Conservation (phyloP, 2,797 vertebrate genomes). For the Pygocentrus nattereri region DNA sequence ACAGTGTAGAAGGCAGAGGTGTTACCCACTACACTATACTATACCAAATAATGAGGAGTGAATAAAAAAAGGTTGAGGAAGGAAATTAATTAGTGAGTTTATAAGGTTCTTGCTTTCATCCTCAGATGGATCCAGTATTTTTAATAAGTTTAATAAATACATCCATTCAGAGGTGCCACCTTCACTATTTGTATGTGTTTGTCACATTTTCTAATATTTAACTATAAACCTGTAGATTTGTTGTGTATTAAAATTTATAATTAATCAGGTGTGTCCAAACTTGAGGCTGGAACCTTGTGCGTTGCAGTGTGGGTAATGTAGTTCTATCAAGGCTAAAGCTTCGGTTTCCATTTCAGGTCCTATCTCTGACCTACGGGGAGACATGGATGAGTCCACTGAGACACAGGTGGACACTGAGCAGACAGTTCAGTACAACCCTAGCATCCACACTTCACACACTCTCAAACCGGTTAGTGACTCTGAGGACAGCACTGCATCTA, state of each 20-base stretch:
- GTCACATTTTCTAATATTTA: neutral
- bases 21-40: too few relatives aligned
- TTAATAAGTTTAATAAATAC: too few relatives aligned
- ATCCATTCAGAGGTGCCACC: too few relatives aligned
- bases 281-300: neutral
- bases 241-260: too few relatives aligned
- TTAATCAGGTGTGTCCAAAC: too few relatives aligned
- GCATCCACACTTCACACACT: constrained; percentile 74
- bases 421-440: constrained; percentile 67
- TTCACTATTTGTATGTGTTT: too few relatives aligned
- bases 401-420: constrained; percentile 79
- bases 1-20: too few relatives aligned
- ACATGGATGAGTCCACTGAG: constrained; percentile 90
- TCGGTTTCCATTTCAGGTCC: constrained; percentile 74
- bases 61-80: neutral
- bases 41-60: too few relatives aligned
- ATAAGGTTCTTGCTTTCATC: too few relatives aligned
- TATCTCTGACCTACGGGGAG: constrained; percentile 88
- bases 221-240: neutral
- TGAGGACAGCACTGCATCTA: constrained; percentile 85
- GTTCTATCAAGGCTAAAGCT: neutral
- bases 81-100: too few relatives aligned
- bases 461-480: constrained; percentile 88
- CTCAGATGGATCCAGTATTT: too few relatives aligned
- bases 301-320: neutral